A percentile compares a stretch with the other conserved stretches of the same genome.
Conservation (phyloP, 2,113 vertebrate species). For the Oreochromis niloticus region DNA sequence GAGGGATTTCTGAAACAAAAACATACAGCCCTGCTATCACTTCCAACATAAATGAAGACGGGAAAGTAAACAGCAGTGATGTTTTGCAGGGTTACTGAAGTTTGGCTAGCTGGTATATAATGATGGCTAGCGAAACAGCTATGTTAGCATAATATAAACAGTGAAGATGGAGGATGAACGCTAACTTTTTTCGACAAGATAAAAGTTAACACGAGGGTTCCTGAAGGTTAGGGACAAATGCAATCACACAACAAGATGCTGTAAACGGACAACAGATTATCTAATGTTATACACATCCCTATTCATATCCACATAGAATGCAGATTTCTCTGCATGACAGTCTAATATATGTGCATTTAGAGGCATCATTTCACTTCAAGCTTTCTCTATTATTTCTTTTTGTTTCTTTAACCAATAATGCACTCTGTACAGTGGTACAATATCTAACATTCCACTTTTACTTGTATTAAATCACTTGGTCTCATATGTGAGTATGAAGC, state of each 20-base stretch:
- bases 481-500: neutral
- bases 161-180: neutral
- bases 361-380: neutral
- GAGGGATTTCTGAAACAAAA: too few relatives aligned
- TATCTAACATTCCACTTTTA: neutral
- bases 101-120: too few relatives aligned
- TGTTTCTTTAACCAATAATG: neutral
- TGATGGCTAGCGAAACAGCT: neutral
- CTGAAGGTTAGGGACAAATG: neutral
- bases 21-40: too few relatives aligned
- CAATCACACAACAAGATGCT: neutral
- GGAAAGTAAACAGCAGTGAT: too few relatives aligned
- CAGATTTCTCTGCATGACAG: neutral
- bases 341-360: neutral
- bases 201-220: neutral
- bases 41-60: too few relatives aligned
- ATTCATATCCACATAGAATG: neutral
- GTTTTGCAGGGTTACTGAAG: too few relatives aligned
- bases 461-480: neutral
- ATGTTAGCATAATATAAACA: neutral
- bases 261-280: neutral
- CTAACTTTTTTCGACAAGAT: neutral
- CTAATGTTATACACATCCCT: neutral
- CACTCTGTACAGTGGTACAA: neutral
- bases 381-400: neutral